These are phyloP conservation scores for Cephus pulcher DNA, from an alignment of 2,888 invertebrate species.

Conservation along the genomic window DNA sequence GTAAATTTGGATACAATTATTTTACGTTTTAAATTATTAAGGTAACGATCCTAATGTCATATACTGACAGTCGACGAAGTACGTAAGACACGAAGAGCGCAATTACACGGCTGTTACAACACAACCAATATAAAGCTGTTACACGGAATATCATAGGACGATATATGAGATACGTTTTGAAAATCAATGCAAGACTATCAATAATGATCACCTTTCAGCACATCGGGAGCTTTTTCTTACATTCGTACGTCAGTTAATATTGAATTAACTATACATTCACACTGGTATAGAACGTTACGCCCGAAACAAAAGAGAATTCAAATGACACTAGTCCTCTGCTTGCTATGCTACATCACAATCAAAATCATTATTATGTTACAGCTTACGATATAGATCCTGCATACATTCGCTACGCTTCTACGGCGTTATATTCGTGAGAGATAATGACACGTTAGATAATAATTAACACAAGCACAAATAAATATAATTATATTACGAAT, in stretches of 20 bases:
- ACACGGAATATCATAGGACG: not conserved
- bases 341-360: constrained; percentile 45
- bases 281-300: constrained; percentile 17
- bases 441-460: constrained; percentile 19
- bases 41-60: not conserved
- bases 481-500: constrained; percentile 50
- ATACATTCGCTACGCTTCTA: constrained; percentile 2
- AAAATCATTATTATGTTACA: constrained; percentile 29
- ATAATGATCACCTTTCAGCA: constrained; percentile 46
- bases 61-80: not conserved
- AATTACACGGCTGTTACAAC: constrained; percentile 42
- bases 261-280: constrained; percentile 8
- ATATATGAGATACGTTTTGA: constrained; percentile 11
- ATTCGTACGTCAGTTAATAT: constrained; percentile 30
- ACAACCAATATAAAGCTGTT: constrained; percentile 45
- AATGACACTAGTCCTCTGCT: constrained; percentile 22
- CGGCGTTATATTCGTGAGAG: not conserved
- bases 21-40: not conserved
- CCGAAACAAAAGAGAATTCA: constrained; percentile 22
- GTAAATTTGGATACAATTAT: not conserved
- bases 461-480: constrained; percentile 40
- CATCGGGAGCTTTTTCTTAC: constrained; percentile 27
- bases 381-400: constrained; percentile 1
- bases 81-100: not conserved
- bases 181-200: constrained; percentile 56